These are phyloP conservation scores for Brotula barbata DNA, from an alignment of 2,797 vertebrate species.

Conservation along the genomic window DNA sequence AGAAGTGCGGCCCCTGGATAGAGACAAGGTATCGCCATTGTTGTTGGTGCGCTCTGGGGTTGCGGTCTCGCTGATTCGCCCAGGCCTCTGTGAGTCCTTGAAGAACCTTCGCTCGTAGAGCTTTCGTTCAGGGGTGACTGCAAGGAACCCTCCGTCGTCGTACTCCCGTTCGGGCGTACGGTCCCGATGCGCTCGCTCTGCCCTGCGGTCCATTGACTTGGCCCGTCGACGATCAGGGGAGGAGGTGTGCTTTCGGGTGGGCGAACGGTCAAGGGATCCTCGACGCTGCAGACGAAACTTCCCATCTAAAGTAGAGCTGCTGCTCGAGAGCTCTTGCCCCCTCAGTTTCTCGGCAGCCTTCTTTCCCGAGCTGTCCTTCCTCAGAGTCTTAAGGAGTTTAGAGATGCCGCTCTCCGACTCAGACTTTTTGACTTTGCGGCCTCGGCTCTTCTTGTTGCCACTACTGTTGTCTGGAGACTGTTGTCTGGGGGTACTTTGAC, in stretches of 20 bases:
- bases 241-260: conserved; percentile 76
- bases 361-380: conserved; percentile 83
- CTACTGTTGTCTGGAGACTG: conserved; percentile 79
- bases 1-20: conserved; percentile 74
- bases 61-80: conserved; percentile 58
- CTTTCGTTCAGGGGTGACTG: conserved; percentile 75
- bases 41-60: conserved; percentile 73
- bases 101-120: conserved; percentile 67
- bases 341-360: conserved; percentile 77
- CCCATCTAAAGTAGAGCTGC: conserved; percentile 71
- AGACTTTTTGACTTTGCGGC: conserved; percentile 81
- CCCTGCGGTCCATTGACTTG: conserved; percentile 82
- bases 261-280: conserved; percentile 90
- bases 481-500: conserved; percentile 81
- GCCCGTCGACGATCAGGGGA: conserved; percentile 86
- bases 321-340: conserved; percentile 76
- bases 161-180: conserved; percentile 83
- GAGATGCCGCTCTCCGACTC: conserved; percentile 84
- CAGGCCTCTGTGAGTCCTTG: conserved; percentile 68
- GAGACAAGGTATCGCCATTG: conserved; percentile 58
- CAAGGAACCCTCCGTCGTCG: conserved; percentile 77
- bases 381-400: conserved; percentile 82
- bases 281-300: conserved; percentile 69
- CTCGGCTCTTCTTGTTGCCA: conserved; percentile 76
- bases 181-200: conserved; percentile 75